Percentiles rank a stretch among this genome's conserved stretches.
Conservation (phyloP, 1,140 invertebrate genomes). For the Centruroides sculpturatus region DNA sequence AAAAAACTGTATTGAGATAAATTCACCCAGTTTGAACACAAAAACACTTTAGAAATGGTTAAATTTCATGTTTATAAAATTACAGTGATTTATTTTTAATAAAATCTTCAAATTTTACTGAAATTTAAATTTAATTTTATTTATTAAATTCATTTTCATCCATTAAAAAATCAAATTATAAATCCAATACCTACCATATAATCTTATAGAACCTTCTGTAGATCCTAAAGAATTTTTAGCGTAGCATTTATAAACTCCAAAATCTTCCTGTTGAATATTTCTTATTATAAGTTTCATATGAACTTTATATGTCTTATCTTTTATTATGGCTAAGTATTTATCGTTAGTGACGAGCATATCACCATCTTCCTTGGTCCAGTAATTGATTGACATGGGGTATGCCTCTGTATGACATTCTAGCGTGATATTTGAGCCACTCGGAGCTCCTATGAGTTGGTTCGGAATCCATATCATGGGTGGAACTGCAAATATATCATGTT, state of each 20-base stretch:
- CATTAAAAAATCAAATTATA: no score
- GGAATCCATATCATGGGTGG: slow-evolving; percentile 35
- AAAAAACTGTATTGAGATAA: no score
- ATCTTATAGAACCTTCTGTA: slow-evolving; percentile 74
- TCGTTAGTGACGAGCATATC: slow-evolving; percentile 16
- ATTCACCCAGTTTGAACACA: no score
- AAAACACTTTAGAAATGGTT: no score
- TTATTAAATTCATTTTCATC: no score
- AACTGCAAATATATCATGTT: slow-evolving; percentile 19
- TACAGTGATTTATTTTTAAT: no score
- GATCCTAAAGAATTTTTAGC: slow-evolving; percentile 85
- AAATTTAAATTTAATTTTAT: no score
- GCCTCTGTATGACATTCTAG: slow-evolving; percentile 31
- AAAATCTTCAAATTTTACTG: no score
- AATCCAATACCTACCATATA: slow-evolving; percentile 57
- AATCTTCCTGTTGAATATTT: slow-evolving; percentile 38
- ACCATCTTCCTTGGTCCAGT: slow-evolving; percentile 22
- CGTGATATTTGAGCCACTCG: slow-evolving; percentile 27
- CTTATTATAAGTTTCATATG: slow-evolving; percentile 20
- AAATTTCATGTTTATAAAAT: no score
- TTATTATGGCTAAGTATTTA: slow-evolving; percentile 17
- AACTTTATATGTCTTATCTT: slow-evolving; percentile 19
- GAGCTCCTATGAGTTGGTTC: slow-evolving; percentile 32
- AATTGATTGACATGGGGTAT: slow-evolving; percentile 20
- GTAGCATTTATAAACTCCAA: slow-evolving; percentile 74